Conservation (phyloP, 2,113 vertebrate genomes). For the Gnathonemus longibarbis region DNA sequence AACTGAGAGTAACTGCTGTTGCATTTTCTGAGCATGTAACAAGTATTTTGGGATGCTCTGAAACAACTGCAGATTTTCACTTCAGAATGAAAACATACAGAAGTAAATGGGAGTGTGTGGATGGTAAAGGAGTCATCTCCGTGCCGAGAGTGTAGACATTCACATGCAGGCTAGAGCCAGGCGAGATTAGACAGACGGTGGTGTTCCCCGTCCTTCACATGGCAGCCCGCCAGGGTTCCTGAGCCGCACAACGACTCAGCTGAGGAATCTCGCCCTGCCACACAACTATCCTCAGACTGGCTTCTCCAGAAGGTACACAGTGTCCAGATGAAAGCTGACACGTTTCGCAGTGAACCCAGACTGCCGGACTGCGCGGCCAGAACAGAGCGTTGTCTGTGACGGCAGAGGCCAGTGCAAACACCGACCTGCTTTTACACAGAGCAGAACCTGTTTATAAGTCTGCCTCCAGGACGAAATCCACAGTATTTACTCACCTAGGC, state of each 20-base stretch:
- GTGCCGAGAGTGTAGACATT: background rate
- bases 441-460: conserved; percentile 38
- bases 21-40: background rate
- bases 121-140: background rate
- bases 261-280: conserved; percentile 40
- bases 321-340: conserved; percentile 18
- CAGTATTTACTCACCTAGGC: conserved; percentile 45
- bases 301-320: background rate
- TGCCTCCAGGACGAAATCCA: conserved; percentile 45
- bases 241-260: conserved; percentile 43
- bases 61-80: background rate
- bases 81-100: background rate
- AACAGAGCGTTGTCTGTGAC: conserved; percentile 42
- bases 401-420: conserved; percentile 31
- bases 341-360: conserved; percentile 13
- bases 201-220: conserved; percentile 10
- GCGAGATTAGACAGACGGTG: background rate
- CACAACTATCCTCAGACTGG: conserved; percentile 25
- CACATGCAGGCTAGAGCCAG: background rate
- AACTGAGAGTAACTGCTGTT: background rate
- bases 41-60: background rate
- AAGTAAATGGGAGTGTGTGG: background rate
- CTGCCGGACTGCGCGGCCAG: background rate
- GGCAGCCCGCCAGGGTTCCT: background rate
- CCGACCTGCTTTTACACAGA: conserved; percentile 13